Conservation (phyloP, 1,140 invertebrate genomes). For the Notospermus geniculatus region DNA sequence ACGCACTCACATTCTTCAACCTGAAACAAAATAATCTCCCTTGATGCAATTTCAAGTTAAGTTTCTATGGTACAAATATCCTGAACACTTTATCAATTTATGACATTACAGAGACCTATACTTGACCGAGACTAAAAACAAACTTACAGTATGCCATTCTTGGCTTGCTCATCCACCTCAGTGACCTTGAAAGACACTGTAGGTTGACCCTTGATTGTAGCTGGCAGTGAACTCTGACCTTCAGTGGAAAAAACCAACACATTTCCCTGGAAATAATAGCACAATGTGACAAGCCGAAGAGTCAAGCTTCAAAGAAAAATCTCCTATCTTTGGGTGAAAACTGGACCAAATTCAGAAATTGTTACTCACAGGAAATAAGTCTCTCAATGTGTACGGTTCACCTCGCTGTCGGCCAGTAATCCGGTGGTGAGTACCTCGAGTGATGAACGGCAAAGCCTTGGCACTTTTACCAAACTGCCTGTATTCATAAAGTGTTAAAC, state of each 20-base stretch:
- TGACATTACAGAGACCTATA: background rate
- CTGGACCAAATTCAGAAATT: no score
- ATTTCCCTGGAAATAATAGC: slow-evolving; percentile 31
- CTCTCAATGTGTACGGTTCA: slow-evolving; percentile 38
- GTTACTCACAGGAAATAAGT: slow-evolving; percentile 47
- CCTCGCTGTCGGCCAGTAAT: slow-evolving; percentile 34
- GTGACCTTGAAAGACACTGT: slow-evolving; percentile 39
- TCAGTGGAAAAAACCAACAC: slow-evolving; percentile 34
- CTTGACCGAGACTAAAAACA: no score
- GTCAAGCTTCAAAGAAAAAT: no score
- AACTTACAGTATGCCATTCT: slow-evolving; percentile 41
- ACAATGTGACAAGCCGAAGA: no score
- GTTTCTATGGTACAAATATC: no score
- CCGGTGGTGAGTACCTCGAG: slow-evolving; percentile 38
- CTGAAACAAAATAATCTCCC: slow-evolving; percentile 21
- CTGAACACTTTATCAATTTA: background rate
- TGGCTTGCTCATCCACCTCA: slow-evolving; percentile 47
- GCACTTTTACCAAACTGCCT: slow-evolving; percentile 54
- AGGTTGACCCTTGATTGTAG: slow-evolving; percentile 29
- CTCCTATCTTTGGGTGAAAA: no score
- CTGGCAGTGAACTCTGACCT: slow-evolving; percentile 44
- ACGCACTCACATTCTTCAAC: slow-evolving; percentile 20
- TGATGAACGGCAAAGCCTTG: slow-evolving; percentile 51
- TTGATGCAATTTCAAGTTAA: no score
- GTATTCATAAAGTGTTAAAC: slow-evolving; percentile 52